A percentile compares a stretch with the other conserved stretches of the same genome.
Evolutionary conservation across 2,797 vertebrate genomes (phyloP).

Genomic region (Stomatorhinus walkeri): DNA sequence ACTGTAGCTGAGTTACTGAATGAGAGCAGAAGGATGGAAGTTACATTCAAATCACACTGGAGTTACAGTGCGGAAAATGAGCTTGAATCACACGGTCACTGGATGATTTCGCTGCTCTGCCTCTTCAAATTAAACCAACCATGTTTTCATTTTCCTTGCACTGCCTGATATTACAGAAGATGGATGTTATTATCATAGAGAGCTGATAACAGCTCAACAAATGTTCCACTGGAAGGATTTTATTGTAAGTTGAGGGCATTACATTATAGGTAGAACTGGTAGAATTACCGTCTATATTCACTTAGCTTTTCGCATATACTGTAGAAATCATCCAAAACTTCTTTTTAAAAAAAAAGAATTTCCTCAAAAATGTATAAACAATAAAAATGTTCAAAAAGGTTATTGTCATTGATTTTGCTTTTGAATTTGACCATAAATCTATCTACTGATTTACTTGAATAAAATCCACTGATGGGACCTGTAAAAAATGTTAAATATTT

Average conservation of each 20-base stretch:
- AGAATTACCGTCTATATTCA: not conserved
- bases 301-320: not conserved
- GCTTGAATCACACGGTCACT: conserved; percentile 2
- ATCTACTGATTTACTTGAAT: not conserved
- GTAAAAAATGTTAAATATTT: not conserved
- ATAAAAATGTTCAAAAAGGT: not conserved
- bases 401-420: not conserved
- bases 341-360: too few species aligned
- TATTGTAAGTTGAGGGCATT: not conserved
- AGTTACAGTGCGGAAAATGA: conserved; percentile 17
- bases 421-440: not conserved
- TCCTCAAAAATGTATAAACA: not conserved
- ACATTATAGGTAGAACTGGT: not conserved
- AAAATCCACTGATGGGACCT: not conserved
- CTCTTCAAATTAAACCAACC: conserved; percentile 24
- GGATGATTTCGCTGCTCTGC: conserved; percentile 21
- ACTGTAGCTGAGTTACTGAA: conserved; percentile 30
- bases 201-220: not conserved
- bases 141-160: not conserved
- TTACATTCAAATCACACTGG: conserved; percentile 31
- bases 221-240: not conserved
- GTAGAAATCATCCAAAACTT: not conserved
- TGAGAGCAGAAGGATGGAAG: conserved; percentile 20
- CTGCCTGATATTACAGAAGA: not conserved
- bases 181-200: not conserved